A percentile compares a stretch with the other conserved stretches of the same genome.
phyloP scores from a whole-genome alignment of 2,888 invertebrate species.

The Petrolisthes manimaculis region DNA sequence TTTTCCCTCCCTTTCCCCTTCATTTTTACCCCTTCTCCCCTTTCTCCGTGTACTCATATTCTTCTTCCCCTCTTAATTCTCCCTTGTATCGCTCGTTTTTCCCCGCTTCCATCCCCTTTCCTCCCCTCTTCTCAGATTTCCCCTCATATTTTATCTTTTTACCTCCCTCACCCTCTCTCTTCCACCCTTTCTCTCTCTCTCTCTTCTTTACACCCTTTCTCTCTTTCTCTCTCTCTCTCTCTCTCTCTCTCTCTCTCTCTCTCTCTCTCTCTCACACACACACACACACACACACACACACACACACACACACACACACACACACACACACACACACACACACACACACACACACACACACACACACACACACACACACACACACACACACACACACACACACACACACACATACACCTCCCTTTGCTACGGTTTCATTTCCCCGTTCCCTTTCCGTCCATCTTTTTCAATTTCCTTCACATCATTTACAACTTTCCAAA shows the following conservation, averaged over 20 bases:
- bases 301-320: conserved; percentile 1
- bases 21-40: background rate
- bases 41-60: background rate
- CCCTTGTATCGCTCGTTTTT: background rate
- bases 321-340: conserved; percentile 1
- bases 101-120: background rate
- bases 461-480: too few species aligned
- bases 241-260: background rate
- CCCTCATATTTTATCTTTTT: background rate
- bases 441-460: too few species aligned
- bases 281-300: background rate
- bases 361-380: conserved; percentile 1
- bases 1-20: background rate
- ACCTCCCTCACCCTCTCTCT: background rate
- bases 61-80: background rate
- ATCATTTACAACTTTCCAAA: too few species aligned
- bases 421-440: too few species aligned
- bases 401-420: background rate
- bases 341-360: conserved; percentile 1
- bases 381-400: background rate
- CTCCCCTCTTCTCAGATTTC: background rate
- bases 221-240: background rate
- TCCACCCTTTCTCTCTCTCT: conserved; percentile 4
- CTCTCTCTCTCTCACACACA: background rate
- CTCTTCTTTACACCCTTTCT: conserved; percentile 4